A percentile compares a stretch with the other conserved stretches of the same genome.
phyloP scores from a whole-genome alignment of 2,888 invertebrate species.

The Drosophila multiciliata region DNA sequence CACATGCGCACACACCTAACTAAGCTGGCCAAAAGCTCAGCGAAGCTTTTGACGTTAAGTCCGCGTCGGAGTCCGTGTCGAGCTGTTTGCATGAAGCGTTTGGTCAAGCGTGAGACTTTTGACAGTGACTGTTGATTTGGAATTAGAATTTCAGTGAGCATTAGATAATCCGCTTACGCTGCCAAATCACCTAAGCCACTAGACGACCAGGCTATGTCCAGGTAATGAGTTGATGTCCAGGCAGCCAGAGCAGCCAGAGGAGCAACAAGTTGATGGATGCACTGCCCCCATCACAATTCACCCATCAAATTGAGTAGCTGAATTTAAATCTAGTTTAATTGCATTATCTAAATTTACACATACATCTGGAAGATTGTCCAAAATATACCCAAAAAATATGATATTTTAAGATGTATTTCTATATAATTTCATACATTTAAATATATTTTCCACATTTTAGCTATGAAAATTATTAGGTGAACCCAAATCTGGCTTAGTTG shows the following conservation, averaged over 20 bases:
- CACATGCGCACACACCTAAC: not conserved
- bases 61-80: slow-evolving; percentile 40
- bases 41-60: slow-evolving; percentile 46
- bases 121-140: slow-evolving; percentile 33
- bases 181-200: not conserved
- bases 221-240: not conserved
- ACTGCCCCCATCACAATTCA: not conserved
- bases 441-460: not conserved
- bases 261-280: not conserved
- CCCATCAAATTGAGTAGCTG: not conserved
- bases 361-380: not conserved
- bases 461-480: not conserved
- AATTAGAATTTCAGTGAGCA: slow-evolving; percentile 11
- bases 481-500: not conserved
- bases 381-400: too few relatives aligned
- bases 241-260: not conserved
- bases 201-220: not conserved
- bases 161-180: slow-evolving; percentile 7
- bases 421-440: too few relatives aligned
- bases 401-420: too few relatives aligned
- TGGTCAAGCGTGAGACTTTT: slow-evolving; percentile 53
- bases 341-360: not conserved
- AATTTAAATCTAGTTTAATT: not conserved
- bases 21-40: slow-evolving; percentile 11
- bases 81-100: slow-evolving; percentile 36